Evolutionary conservation across 1,140 invertebrate species (phyloP), one percentile per base, ranked within the genome.

Genomic region (Anastatus disparis): DNA sequence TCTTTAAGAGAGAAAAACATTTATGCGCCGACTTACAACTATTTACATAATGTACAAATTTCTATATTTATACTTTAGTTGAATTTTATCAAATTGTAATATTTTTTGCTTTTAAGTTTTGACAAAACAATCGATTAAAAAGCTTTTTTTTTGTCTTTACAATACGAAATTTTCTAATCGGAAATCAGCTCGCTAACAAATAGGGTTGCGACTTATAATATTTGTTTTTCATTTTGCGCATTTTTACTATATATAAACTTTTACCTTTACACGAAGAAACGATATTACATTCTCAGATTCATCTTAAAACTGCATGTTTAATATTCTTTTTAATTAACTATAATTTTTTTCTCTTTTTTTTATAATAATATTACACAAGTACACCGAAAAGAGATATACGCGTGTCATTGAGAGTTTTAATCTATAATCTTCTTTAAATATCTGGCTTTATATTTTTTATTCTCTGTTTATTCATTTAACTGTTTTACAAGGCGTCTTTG

Each of bases 281-380:
- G 35, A 66, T 56, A 35, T 66, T 66, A 56, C 38, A 67, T 58
- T 56, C 42, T 46, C 38, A 15, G 26, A 72, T 50, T 67, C 26
- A 15, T 10, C 26, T 46, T 58, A 50, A 35, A 58, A 58, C 44
- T 38, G 61, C n/a, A 48, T 46, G 7, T 53, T 15, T 56, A n/a
- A n/a, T n/a, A n/a, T n/a, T n/a, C n/a, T n/a, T n/a, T n/a, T n/a
- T n/a, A n/a, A n/a, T n/a, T 26, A 53, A 40, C 15, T 38, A 52
- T 50, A 56, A n/a, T n/a, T n/a, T n/a, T n/a, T n/a, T n/a, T n/a
- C n/a, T n/a, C n/a, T n/a, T 35, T 59, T 38, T 71, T 13, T 71
- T 31, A 63, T 55, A 55, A 70, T 71, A 42, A 55, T 59, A 50
- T n/a, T 61, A 50, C 58, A 70, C 44, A 40, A n/a, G 55, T 38